Evolutionary conservation across 2,888 invertebrate species (phyloP).

Genomic region (Vanessa cardui): DNA sequence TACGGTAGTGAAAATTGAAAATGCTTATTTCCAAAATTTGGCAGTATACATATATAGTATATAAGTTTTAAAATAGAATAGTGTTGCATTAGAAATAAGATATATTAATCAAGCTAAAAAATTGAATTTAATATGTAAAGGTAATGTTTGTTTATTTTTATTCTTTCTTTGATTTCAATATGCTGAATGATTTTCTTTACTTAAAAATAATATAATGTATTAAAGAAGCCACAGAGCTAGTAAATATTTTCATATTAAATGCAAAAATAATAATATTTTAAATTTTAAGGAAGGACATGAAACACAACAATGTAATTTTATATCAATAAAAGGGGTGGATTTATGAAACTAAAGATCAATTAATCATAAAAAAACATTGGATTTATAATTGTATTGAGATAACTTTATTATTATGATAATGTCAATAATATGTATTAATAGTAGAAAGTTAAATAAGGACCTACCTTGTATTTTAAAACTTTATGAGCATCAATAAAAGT

Average conservation of each 20-base stretch:
- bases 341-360: background rate
- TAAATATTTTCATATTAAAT: background rate
- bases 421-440: background rate
- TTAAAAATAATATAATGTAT: too few species aligned
- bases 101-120: too few species aligned
- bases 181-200: too few species aligned
- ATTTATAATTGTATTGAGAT: background rate
- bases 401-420: background rate
- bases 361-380: background rate
- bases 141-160: too few species aligned
- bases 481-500: constrained; percentile 92
- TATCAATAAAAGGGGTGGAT: constrained; percentile 11
- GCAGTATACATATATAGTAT: too few species aligned
- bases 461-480: constrained; percentile 91
- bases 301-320: background rate
- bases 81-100: too few species aligned
- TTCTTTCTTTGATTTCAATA: too few species aligned
- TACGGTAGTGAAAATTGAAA: too few species aligned
- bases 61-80: too few species aligned
- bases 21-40: too few species aligned
- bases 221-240: too few species aligned
- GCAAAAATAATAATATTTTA: background rate
- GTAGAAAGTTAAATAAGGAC: constrained; percentile 33
- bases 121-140: too few species aligned
- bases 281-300: background rate